phyloP scores from a whole-genome alignment of 2,113 vertebrate genomes.

The Gallinago paraguaiae region DNA sequence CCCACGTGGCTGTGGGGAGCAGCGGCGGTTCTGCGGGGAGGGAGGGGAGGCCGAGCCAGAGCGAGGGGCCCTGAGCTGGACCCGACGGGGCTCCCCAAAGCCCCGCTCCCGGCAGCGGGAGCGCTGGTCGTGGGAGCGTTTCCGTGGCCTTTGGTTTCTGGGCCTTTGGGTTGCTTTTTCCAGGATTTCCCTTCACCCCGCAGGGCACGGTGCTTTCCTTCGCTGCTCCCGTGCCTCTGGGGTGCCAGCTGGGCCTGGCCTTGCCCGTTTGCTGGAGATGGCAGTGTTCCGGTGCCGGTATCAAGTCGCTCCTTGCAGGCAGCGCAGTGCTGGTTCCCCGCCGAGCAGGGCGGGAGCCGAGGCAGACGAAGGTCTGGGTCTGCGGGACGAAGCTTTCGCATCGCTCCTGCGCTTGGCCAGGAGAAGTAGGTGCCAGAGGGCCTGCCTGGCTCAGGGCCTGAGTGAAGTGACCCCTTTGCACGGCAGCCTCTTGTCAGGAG shows the following conservation, averaged over 20 bases:
- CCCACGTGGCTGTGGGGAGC: rapidly evolving
- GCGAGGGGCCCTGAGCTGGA: background rate
- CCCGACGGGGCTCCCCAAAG: background rate
- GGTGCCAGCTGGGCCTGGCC: background rate
- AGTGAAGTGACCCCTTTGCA: background rate
- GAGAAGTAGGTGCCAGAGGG: background rate
- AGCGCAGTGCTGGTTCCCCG: background rate
- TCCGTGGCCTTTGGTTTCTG: background rate
- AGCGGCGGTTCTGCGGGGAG: background rate
- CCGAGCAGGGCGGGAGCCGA: background rate
- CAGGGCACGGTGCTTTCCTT: background rate
- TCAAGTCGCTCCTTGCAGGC: rapidly evolving
- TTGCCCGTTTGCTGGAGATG: background rate
- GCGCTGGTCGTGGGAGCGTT: background rate
- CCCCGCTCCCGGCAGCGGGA: background rate
- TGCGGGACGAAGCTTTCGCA: background rate
- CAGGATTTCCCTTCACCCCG: background rate
- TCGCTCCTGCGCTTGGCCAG: background rate
- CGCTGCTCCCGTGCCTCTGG: background rate
- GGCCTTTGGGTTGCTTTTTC: background rate
- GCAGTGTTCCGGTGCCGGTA: no score
- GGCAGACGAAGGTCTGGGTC: background rate
- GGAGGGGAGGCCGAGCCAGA: background rate
- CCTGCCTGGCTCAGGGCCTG: background rate
- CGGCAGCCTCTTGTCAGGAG: background rate